phyloP scores from a whole-genome alignment of 23 tunicate species.

The Trididemnum miniatum region DNA sequence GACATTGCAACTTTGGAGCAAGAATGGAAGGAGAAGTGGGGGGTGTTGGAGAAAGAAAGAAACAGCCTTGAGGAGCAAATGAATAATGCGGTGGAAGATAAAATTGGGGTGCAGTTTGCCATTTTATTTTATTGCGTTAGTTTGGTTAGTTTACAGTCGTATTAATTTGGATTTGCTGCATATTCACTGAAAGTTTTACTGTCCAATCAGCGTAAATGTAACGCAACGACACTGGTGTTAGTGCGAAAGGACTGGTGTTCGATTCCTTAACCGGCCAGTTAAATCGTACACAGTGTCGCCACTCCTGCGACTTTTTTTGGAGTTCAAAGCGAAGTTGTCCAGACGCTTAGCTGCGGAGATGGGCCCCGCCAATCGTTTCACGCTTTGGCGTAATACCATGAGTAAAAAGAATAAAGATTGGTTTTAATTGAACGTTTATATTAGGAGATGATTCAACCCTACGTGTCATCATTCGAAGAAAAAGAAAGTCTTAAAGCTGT shows the following conservation, averaged over 20 bases:
- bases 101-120: slow-evolving; percentile 37
- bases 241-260: too few species aligned
- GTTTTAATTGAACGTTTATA: too few species aligned
- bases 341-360: too few species aligned
- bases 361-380: too few species aligned
- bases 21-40: slow-evolving; percentile 33
- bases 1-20: slow-evolving; percentile 13
- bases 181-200: not conserved
- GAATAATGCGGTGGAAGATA: slow-evolving; percentile 26
- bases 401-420: not conserved
- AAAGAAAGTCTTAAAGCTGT: slow-evolving; percentile 66
- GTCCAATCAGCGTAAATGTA: not conserved
- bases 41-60: slow-evolving; percentile 24
- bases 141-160: too few species aligned
- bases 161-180: too few species aligned
- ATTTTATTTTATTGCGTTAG: not conserved
- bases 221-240: too few species aligned
- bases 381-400: too few species aligned
- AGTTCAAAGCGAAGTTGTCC: too few species aligned
- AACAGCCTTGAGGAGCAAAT: slow-evolving; percentile 30
- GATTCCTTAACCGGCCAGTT: not conserved
- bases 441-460: slow-evolving; percentile 72
- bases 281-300: too few species aligned
- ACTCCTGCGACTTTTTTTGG: not conserved
- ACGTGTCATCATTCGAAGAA: slow-evolving; percentile 59